Conservation (phyloP, 2,888 invertebrate species). For the Coecobrya sp. region DNA sequence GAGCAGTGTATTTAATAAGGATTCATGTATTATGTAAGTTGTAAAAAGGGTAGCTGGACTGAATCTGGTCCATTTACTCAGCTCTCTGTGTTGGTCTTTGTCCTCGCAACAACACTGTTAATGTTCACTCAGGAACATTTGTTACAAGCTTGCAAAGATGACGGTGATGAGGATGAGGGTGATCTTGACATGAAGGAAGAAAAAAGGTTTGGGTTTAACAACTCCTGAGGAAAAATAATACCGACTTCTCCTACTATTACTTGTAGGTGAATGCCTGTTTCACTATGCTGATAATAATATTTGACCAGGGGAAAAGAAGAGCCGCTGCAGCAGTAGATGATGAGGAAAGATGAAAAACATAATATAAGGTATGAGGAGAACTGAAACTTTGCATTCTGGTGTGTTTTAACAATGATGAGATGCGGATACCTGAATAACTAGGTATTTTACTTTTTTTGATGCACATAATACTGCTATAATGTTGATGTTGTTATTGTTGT, state of each 20-base stretch:
- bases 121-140: slow-evolving; percentile 42
- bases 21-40: background rate
- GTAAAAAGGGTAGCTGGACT: slow-evolving; percentile 20
- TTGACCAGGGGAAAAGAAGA: slow-evolving; percentile 36
- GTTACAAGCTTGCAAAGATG: slow-evolving; percentile 34
- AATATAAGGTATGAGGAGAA: background rate
- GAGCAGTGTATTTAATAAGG: slow-evolving; percentile 27
- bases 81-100: slow-evolving; percentile 37
- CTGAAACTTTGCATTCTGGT: slow-evolving; percentile 19
- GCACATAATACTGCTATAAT: background rate
- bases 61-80: slow-evolving; percentile 44
- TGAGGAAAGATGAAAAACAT: slow-evolving; percentile 3
- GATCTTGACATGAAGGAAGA: slow-evolving; percentile 46
- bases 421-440: background rate
- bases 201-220: slow-evolving; percentile 47
- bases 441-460: background rate
- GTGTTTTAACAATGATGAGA: slow-evolving; percentile 21
- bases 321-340: slow-evolving; percentile 45
- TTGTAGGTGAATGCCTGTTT: background rate
- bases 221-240: slow-evolving; percentile 40
- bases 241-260: slow-evolving; percentile 29
- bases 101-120: slow-evolving; percentile 51
- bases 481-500: slow-evolving; percentile 51
- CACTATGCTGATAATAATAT: slow-evolving; percentile 42
- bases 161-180: slow-evolving; percentile 9